Base-by-base conservation (phyloP, 2,113 vertebrate species). In the Xiphias gladius region DNA sequence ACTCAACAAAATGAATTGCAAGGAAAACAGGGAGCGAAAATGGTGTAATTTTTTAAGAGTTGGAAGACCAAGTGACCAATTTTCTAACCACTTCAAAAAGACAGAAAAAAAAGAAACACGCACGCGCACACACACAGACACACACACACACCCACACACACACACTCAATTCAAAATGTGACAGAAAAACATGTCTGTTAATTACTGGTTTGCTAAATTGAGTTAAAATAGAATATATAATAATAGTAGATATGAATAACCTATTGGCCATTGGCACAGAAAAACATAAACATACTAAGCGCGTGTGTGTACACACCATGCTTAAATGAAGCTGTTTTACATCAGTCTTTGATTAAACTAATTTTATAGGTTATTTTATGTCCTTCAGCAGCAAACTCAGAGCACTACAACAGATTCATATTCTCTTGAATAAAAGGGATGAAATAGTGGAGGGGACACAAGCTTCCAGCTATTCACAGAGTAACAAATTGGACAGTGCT, bases 401-500 rank as follows among this genome's bases (percentile, higher is more conserved):
- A 70, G 12, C 19, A 10, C 11, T 19, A 22, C 43, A 70, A 26
- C 43, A 20, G 7, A 63, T 48, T 73, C 41, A 22, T 73, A 66
- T 76, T 81, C 16, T 73, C 37, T 65, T 37, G 7, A 57, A 72
- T 83, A 67, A 68, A 71, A 79, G 13, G 55, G 61, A 50, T 70
- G 30, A 82, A 48, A 62, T 22, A 32, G 41, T 7, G 37, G 48
- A 54, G 46, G 17, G 20, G 41, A 65, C 39, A 71, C 39, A 48
- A 70, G 76, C 61, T 37, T 54, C 46, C 50, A 57, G 41, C 82
- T 72, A 35, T 78, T 85, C 72, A 85, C 52, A 43, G 20, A 54
- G 54, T 30, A 59, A 22, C 16, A 70, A 86, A 86, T 84, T 72
- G 73, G 61, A 73, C 68, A 22, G 63, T 57, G 46, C 63, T 48